A percentile compares a stretch with the other conserved stretches of the same genome.
These are phyloP conservation scores for Formica selysi DNA, from an alignment of 1,140 invertebrate genomes.

Conservation along the genomic window DNA sequence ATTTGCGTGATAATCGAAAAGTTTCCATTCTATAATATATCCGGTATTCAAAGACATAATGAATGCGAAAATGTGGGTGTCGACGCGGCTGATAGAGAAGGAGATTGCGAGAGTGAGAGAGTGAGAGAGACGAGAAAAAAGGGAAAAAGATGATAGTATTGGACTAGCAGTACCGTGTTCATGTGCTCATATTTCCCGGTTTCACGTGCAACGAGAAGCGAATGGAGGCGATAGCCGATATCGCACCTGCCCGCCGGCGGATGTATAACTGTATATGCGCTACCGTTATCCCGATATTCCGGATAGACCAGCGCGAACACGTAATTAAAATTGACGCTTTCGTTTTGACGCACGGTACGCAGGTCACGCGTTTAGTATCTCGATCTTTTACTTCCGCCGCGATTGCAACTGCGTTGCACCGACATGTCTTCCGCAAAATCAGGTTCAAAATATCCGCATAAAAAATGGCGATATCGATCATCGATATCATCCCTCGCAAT, in stretches of 20 bases:
- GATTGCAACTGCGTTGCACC: slow-evolving; percentile 41
- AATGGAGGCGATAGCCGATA: slow-evolving; percentile 76
- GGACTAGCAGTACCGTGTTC: slow-evolving; percentile 51
- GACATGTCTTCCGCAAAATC: slow-evolving; percentile 54
- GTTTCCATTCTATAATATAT: slow-evolving; percentile 28
- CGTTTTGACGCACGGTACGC: slow-evolving; percentile 62
- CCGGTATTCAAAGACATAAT: slow-evolving; percentile 31
- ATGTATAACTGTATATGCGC: slow-evolving; percentile 65
- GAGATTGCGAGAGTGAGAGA: neutral
- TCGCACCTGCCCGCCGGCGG: slow-evolving; percentile 66
- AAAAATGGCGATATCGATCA: slow-evolving; percentile 8
- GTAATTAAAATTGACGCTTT: slow-evolving; percentile 81
- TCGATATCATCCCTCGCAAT: neutral
- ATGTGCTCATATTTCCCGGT: slow-evolving; percentile 78
- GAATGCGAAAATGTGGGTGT: slow-evolving; percentile 44
- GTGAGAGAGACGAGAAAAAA: neutral
- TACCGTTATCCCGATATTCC: slow-evolving; percentile 75
- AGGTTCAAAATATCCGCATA: slow-evolving; percentile 20
- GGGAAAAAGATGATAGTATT: slow-evolving; percentile 29
- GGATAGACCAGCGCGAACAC: slow-evolving; percentile 65
- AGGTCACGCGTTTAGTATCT: slow-evolving; percentile 34
- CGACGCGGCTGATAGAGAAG: slow-evolving; percentile 22
- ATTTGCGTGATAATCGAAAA: neutral
- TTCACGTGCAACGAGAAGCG: slow-evolving; percentile 60
- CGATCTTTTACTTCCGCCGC: slow-evolving; percentile 63